A percentile compares a stretch with the other conserved stretches of the same genome.
phyloP scores from a whole-genome alignment of 2,888 invertebrate genomes.

The Ophion ellenae region DNA sequence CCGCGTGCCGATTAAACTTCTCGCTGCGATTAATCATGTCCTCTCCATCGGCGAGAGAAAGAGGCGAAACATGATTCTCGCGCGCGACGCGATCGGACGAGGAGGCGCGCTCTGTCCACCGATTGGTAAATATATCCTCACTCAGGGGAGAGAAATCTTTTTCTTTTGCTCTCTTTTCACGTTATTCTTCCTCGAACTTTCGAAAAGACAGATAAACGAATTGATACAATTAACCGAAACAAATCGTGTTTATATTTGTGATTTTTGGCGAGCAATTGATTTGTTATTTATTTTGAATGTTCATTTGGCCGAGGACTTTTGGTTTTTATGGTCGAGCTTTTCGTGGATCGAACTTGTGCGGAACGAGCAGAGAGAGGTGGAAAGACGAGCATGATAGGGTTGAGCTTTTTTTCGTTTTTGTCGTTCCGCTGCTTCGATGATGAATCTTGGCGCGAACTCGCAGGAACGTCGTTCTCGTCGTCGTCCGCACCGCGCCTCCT shows the following conservation, averaged over 20 bases:
- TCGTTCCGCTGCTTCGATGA: conserved; percentile 39
- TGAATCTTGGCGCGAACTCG: conserved; percentile 67
- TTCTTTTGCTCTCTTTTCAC: background rate
- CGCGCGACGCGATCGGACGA: background rate
- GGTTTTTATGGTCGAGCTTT: background rate
- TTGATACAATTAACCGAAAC: too few relatives aligned
- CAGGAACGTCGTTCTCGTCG: conserved; percentile 72
- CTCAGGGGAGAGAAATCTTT: background rate
- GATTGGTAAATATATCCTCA: conserved; percentile 27
- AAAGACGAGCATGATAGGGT: background rate
- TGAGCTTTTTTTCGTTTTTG: conserved; percentile 16
- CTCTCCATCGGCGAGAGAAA: conserved; percentile 57
- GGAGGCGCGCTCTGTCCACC: background rate
- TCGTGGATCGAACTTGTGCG: background rate
- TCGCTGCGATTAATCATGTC: conserved; percentile 67
- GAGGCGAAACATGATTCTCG: conserved; percentile 55
- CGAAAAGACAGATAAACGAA: background rate
- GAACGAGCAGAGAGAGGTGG: background rate
- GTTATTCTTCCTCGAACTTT: background rate
- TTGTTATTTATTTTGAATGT: too few relatives aligned
- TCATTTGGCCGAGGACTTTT: too few relatives aligned
- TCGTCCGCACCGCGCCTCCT: conserved; percentile 14
- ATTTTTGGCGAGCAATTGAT: background rate
- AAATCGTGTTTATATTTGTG: too few relatives aligned
- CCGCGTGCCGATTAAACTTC: conserved; percentile 66